Base-by-base conservation (phyloP, 2,888 invertebrate genomes). In the Dicycla oo region DNA sequence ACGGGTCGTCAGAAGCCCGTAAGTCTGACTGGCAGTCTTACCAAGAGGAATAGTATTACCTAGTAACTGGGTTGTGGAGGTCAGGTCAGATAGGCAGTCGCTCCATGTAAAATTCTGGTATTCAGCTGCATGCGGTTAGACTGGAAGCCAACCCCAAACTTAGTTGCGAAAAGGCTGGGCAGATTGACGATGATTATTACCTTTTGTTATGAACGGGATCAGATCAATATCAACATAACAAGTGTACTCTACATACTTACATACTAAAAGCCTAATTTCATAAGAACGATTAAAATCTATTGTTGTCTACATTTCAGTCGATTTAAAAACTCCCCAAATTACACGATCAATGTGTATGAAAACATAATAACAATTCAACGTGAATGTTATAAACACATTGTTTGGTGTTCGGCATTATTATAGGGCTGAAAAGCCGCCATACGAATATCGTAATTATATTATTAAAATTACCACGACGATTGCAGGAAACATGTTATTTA, bases 401-500 rank as follows among this genome's bases (percentile, higher is more conserved):
- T 90, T 88, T 89, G 67, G 75, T 88, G 86, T 89, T 87, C 91
- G 85, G 85, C 85, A 90, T 92, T 90, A 94, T 93, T 93, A 93
- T 86, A 86, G 83, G 83, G 83, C 91, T 91, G 91, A 93, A 93
- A 93, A 89, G 93, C 93, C 91, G 92, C 87, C 89, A 86, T 89
- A 88, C 92, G 92, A 93, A 94, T 91, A 93, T 93, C 89, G 92
- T 94, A 94, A 95, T 95, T 94, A 95, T 94, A 94, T 93, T 95
- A 95, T 95, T 94, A 95, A 93, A 95, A 95, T 95, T 93, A 93
- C 93, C 87, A 90, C 93, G 92, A 93, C 94, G 94, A 95, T 94
- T 95, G 92, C 96, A 95, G 96, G 96, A 96, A 95, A 94, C 95
- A 88, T 94, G 95, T 95, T 96, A 96, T 96, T 96, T 96, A 95